These are phyloP conservation scores for Drosophila parthenogenetica DNA, from an alignment of 2,888 invertebrate species.

Conservation along the genomic window DNA sequence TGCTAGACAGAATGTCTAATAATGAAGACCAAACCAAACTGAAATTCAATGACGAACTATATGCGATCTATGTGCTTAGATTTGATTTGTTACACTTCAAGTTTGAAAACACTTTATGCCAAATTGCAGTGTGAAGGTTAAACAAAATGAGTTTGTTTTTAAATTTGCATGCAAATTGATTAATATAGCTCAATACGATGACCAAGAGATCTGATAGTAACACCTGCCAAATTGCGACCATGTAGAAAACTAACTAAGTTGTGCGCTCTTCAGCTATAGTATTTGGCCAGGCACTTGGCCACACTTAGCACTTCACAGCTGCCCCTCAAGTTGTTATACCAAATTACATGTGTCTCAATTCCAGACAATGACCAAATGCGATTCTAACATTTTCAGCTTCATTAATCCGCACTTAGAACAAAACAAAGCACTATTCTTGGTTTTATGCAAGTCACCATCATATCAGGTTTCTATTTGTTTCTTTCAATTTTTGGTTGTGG, in stretches of 20 bases:
- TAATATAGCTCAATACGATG: slow-evolving; percentile 27
- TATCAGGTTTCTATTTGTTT: slow-evolving; percentile 13
- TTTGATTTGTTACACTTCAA: slow-evolving; percentile 39
- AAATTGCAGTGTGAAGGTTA: slow-evolving; percentile 65
- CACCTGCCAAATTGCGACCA: slow-evolving; percentile 53
- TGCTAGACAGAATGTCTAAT: slow-evolving; percentile 42
- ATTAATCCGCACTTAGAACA: slow-evolving; percentile 47
- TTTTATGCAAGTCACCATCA: slow-evolving; percentile 17
- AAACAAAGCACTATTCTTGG: slow-evolving; percentile 10
- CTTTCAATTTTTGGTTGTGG: background rate
- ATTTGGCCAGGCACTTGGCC: slow-evolving; percentile 1
- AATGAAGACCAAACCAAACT: slow-evolving; percentile 5
- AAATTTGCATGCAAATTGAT: slow-evolving; percentile 65
- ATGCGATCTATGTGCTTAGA: slow-evolving; percentile 18
- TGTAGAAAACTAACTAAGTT: slow-evolving; percentile 31
- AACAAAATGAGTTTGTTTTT: slow-evolving; percentile 41
- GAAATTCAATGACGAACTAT: slow-evolving; percentile 42
- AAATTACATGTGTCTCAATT: slow-evolving; percentile 15
- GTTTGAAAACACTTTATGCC: slow-evolving; percentile 17
- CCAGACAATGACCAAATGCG: slow-evolving; percentile 18
- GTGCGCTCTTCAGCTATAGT: slow-evolving; percentile 10
- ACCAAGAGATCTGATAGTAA: slow-evolving; percentile 21
- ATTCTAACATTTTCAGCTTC: slow-evolving; percentile 30
- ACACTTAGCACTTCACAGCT: slow-evolving; percentile 10
- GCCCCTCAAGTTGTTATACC: slow-evolving; percentile 28